Evolutionary conservation across 1,140 invertebrate genomes (phyloP).

Genomic region (Drosophila nikananu): DNA sequence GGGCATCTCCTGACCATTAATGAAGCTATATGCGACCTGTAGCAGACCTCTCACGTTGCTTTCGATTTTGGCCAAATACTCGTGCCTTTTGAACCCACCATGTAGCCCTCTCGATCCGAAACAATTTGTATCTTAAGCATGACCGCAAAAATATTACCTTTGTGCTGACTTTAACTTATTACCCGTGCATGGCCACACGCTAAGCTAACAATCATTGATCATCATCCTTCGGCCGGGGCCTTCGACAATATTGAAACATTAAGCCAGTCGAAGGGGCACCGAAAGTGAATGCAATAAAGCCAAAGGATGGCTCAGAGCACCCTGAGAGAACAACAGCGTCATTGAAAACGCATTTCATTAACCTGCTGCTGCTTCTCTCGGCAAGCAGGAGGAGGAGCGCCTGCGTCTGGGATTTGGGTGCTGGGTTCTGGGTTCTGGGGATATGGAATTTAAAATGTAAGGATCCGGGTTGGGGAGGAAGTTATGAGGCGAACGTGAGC

Average conservation of each 20-base stretch:
- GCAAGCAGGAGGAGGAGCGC: conserved; percentile 22
- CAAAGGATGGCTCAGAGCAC: conserved; percentile 28
- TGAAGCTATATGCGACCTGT: conserved; percentile 34
- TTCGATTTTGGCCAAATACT: conserved; percentile 28
- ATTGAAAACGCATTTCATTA: conserved; percentile 83
- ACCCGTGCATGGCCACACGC: conserved; percentile 70
- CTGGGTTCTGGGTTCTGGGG: conserved; percentile 3
- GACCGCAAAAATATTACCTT: conserved; percentile 49
- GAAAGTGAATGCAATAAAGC: conserved; percentile 35
- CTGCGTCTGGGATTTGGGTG: conserved; percentile 32
- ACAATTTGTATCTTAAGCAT: conserved; percentile 66
- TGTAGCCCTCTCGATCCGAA: conserved; percentile 18
- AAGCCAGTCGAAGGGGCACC: conserved; percentile 31
- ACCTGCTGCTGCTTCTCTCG: conserved; percentile 56
- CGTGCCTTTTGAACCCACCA: conserved; percentile 22
- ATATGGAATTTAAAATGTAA: conserved; percentile 7
- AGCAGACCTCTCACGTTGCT: conserved; percentile 30
- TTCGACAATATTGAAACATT: conserved; percentile 78
- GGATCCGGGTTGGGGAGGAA: conserved; percentile 21
- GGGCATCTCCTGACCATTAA: conserved; percentile 10
- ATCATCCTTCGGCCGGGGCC: conserved; percentile 53
- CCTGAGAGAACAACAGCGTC: conserved; percentile 54
- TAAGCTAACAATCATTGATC: conserved; percentile 80
- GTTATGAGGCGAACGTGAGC: conserved; percentile 51
- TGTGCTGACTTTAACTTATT: conserved; percentile 58